A percentile compares a stretch with the other conserved stretches of the same genome.
Conservation (phyloP, 2,797 vertebrate species). For the Enteromius anoplus region DNA sequence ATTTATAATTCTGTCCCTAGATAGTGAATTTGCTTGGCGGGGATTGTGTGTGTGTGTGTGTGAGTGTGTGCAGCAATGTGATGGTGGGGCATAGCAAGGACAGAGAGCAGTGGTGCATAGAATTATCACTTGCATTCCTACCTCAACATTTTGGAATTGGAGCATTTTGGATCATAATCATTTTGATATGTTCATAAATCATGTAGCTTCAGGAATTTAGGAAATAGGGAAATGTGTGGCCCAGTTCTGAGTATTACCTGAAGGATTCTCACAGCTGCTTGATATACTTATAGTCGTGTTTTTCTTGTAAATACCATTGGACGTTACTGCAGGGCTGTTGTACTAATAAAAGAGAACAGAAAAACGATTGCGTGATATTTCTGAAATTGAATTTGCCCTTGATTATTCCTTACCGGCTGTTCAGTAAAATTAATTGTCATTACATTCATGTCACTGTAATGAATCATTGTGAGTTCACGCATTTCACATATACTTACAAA, state of each 20-base stretch:
- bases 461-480: constrained; percentile 26
- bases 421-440: constrained; percentile 6
- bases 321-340: constrained; percentile 59
- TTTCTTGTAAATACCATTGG: constrained; percentile 64
- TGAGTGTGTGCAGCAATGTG: background rate
- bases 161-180: constrained; percentile 40
- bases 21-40: constrained; percentile 72
- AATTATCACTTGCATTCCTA: constrained; percentile 75
- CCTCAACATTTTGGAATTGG: constrained; percentile 67
- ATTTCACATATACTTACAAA: background rate
- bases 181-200: constrained; percentile 22
- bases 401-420: constrained; percentile 1
- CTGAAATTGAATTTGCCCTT: background rate
- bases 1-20: constrained; percentile 77
- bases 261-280: constrained; percentile 70
- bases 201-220: constrained; percentile 58
- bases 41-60: background rate
- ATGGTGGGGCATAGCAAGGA: constrained; percentile 61
- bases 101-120: constrained; percentile 69
- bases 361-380: background rate
- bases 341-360: background rate
- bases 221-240: constrained; percentile 57
- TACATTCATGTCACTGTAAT: background rate
- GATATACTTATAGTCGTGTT: constrained; percentile 57
- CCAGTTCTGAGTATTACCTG: constrained; percentile 65